Evolutionary conservation across 1,140 invertebrate species (phyloP), one percentile per base, ranked within the genome.

Genomic region (Conopomorpha cramerella): DNA sequence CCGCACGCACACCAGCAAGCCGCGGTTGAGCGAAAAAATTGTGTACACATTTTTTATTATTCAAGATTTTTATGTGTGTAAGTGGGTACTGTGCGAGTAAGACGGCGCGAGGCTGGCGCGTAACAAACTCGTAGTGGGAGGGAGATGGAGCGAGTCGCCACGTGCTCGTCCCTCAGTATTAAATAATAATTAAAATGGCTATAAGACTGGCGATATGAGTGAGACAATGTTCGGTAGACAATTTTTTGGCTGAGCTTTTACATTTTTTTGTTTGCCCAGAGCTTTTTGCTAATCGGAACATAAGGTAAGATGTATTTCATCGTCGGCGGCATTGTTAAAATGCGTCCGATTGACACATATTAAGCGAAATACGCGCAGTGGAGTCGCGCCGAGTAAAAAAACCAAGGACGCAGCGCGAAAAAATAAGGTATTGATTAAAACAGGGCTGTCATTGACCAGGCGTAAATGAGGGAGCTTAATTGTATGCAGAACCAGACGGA

Each of bases 131-230:
- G 10, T 11, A 26, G 52, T 27, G 50, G 12, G 44, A 76, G 48
- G 29, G 56, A 49, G 66, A 70, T 34, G 37, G 50, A 19, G 50
- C 43, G 41, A 43, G 55, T 57, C 64, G 65, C 70, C 70, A 76
- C 70, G 70, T 76, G 70, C 70, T 76, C 61, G 65, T 66, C 65
- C 67, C 70, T 60, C 47, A 60, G 63, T 70, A 74, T 74, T 74
- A 74, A 74, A 74, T 74, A 74, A 74, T 74, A 74, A 74, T 74
- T 74, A 72, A 74, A 74, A 74, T 72, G 70, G 67, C 65, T 74
- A 70, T 67, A 72, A 70, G 63, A 70, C 55, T 56, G 56, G 55
- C 65, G 60, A 63, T 68, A 57, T 60, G 63, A 70, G 60, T 70
- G 66, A n/a, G n/a, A n/a, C n/a, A 66, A 55, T 58, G 58, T 64